Evolutionary conservation across 2,797 vertebrate species (phyloP), one percentile per base, ranked within the genome.

Genomic region (Microctenopoma stevenorrisi): DNA sequence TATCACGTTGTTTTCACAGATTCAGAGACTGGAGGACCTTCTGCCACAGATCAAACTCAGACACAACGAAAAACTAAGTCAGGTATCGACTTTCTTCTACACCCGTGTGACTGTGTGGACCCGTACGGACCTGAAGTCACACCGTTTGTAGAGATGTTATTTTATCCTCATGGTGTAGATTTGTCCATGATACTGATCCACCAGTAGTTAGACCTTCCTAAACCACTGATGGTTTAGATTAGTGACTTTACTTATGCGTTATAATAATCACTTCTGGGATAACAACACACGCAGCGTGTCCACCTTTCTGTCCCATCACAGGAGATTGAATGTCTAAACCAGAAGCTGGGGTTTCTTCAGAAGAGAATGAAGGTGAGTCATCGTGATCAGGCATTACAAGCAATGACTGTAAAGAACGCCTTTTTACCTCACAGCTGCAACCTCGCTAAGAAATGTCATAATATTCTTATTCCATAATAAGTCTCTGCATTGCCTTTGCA

Each of bases 271-370:
- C 5, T 30, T 30, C 5, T 30, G 28, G 3, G 5, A 30, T 30
- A 30, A 30, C 28, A 30, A 30, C 28, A 30, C 5, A 30, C 28
- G 5, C 4, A 37, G 7, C 2, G 5, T 15, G 5, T 49, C n/a
- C 30, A 18, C 51, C 10, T 68, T 11, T 62, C 14, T 66, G 57
- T 64, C 5, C 16, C 69, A 43, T 72, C 60, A 48, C 73, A 95
- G 94, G 93, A 95, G 57, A 89, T 94, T 40, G 91, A 93, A 28
- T 81, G 92, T 68, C 84, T 95, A 60, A 92, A 81, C 65, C 94
- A 94, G 82, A 94, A 94, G 79, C 55, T 95, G 75, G 78, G 28
- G 47, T 95, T 95, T 83, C 91, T 95, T 72, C 88, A 93, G 65
- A 91, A 86, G 71, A 91, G 90, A 86, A 94, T 95, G 93, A 88